phyloP scores from a whole-genome alignment of 2,888 invertebrate species.

The Drosophila koepferae region DNA sequence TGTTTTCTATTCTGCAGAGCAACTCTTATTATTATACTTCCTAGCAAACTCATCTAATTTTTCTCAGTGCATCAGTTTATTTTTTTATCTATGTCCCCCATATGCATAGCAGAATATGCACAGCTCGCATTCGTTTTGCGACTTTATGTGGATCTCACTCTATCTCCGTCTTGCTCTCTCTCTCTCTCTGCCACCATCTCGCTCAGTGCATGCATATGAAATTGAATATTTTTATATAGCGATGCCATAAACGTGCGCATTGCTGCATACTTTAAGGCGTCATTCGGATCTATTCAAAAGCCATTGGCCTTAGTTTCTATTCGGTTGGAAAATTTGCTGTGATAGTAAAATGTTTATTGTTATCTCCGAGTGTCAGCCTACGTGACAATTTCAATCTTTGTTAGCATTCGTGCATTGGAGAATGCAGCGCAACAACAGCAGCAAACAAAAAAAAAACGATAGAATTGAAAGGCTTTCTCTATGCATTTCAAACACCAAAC shows the following conservation, averaged over 20 bases:
- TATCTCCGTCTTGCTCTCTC: background rate
- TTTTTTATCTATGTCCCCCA: slow-evolving; percentile 49
- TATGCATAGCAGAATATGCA: slow-evolving; percentile 51
- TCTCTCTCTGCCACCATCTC: background rate
- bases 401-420: slow-evolving; percentile 17
- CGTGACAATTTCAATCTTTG: slow-evolving; percentile 59
- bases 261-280: slow-evolving; percentile 59
- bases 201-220: slow-evolving; percentile 52
- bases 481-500: slow-evolving; percentile 11
- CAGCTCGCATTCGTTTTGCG: slow-evolving; percentile 43
- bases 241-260: slow-evolving; percentile 55
- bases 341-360: slow-evolving; percentile 57
- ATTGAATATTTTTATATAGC: slow-evolving; percentile 63
- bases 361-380: slow-evolving; percentile 57
- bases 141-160: slow-evolving; percentile 47
- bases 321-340: slow-evolving; percentile 42
- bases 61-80: slow-evolving; percentile 7
- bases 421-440: slow-evolving; percentile 1
- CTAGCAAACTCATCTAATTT: background rate
- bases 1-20: background rate
- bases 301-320: slow-evolving; percentile 32
- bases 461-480: background rate
- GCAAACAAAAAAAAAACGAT: background rate
- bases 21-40: background rate
- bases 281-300: slow-evolving; percentile 47